A percentile compares a stretch with the other conserved stretches of the same genome.
Evolutionary conservation across 2,888 invertebrate genomes (phyloP).

Genomic region (Cheilosia vulpina): DNA sequence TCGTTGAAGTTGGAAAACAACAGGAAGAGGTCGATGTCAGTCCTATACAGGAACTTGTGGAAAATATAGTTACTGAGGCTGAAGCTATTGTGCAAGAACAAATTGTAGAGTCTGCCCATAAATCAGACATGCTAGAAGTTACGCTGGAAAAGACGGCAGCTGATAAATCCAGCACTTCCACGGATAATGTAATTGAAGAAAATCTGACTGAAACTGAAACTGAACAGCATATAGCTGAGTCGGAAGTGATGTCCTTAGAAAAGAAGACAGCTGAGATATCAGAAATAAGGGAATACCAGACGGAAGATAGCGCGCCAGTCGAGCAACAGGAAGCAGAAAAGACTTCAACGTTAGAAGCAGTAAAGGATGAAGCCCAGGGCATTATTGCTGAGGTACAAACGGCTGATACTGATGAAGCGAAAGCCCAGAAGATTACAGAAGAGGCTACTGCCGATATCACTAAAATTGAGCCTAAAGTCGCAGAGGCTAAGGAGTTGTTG

Average conservation of each 20-base stretch:
- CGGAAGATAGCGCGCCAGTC: neutral
- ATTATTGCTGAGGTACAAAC: neutral
- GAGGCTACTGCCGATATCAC: neutral
- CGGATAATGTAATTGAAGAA: slow-evolving; percentile 4
- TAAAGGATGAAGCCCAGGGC: neutral
- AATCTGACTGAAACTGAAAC: neutral
- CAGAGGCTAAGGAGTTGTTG: neutral
- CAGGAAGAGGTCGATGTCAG: neutral
- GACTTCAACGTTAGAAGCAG: neutral
- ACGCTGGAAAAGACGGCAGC: neutral
- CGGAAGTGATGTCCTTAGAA: neutral
- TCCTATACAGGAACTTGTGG: neutral
- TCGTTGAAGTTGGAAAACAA: neutral
- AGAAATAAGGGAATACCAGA: slow-evolving; percentile 3
- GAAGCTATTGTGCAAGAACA: slow-evolving; percentile 12
- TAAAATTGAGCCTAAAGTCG: neutral
- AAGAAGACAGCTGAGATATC: neutral
- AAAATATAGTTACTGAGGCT: slow-evolving; percentile 14
- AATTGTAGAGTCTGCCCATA: neutral
- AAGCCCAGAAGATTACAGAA: neutral
- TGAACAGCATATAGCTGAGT: neutral
- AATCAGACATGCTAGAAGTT: neutral
- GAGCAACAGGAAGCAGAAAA: slow-evolving; percentile 9
- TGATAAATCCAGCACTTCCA: slow-evolving; percentile 12
- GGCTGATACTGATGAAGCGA: neutral